Conservation (phyloP, 2,888 invertebrate genomes). For the Serripes groenlandicus region DNA sequence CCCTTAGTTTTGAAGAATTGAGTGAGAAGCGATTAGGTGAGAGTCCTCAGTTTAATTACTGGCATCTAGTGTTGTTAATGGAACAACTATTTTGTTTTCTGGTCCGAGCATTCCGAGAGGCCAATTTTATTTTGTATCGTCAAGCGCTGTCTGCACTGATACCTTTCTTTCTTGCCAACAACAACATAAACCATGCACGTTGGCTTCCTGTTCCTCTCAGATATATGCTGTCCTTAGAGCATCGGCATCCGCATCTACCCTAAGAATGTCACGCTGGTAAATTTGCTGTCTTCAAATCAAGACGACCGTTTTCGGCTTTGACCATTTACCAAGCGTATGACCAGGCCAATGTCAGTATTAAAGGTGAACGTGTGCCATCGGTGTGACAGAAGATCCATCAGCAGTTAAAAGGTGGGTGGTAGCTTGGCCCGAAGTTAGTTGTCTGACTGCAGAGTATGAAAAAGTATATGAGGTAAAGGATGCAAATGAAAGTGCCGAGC, state of each 20-base stretch:
- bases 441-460: constrained; percentile 44
- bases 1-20: constrained; percentile 26
- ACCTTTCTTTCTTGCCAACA: constrained; percentile 52
- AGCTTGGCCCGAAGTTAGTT: constrained; percentile 59
- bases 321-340: constrained; percentile 75
- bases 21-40: constrained; percentile 10
- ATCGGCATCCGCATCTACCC: constrained; percentile 59
- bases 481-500: constrained; percentile 3
- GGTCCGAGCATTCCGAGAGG: constrained; percentile 37
- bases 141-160: constrained; percentile 18
- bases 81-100: constrained; percentile 26
- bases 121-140: constrained; percentile 40
- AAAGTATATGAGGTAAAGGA: constrained; percentile 19
- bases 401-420: constrained; percentile 73
- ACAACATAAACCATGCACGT: constrained; percentile 65
- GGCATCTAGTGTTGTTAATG: not conserved
- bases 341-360: constrained; percentile 71
- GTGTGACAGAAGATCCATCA: constrained; percentile 67
- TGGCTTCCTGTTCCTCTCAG: constrained; percentile 71
- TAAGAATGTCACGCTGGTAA: constrained; percentile 66
- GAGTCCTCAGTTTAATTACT: constrained; percentile 35
- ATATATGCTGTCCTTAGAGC: constrained; percentile 66
- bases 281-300: constrained; percentile 67
- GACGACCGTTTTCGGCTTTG: constrained; percentile 58
- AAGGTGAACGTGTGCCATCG: constrained; percentile 72